Conservation (phyloP, 2,888 invertebrate species). For the Bruchidius siliquastri region DNA sequence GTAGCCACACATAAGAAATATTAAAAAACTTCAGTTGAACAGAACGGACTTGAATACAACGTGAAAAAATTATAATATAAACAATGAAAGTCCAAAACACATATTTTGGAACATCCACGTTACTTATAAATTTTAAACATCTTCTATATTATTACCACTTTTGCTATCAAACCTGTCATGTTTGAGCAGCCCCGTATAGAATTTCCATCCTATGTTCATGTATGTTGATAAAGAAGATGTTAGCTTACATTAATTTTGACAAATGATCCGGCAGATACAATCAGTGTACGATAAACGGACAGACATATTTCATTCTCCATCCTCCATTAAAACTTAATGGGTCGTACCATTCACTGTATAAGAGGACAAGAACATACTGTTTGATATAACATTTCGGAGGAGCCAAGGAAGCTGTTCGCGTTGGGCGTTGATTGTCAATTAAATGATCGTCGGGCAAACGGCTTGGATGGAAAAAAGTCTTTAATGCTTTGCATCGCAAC, state of each 20-base stretch:
- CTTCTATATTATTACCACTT: too few relatives aligned
- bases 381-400: background rate
- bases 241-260: constrained; percentile 18
- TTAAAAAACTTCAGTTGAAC: too few relatives aligned
- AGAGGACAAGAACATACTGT: background rate
- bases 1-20: too few relatives aligned
- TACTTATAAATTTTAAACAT: too few relatives aligned
- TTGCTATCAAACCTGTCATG: too few relatives aligned
- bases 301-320: constrained; percentile 14
- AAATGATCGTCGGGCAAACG: background rate
- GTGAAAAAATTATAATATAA: too few relatives aligned
- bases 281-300: constrained; percentile 13
- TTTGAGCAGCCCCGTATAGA: background rate
- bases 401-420: background rate
- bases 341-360: background rate
- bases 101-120: too few relatives aligned
- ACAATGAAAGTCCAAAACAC: too few relatives aligned
- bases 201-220: constrained; percentile 1
- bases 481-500: too few relatives aligned
- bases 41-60: too few relatives aligned
- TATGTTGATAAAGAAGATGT: constrained; percentile 15
- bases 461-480: background rate
- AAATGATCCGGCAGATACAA: constrained; percentile 18
- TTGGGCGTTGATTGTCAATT: background rate
- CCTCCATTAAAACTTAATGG: constrained; percentile 4